These are phyloP conservation scores for Philonicus albiceps DNA, from an alignment of 2,888 invertebrate species.

Conservation along the genomic window DNA sequence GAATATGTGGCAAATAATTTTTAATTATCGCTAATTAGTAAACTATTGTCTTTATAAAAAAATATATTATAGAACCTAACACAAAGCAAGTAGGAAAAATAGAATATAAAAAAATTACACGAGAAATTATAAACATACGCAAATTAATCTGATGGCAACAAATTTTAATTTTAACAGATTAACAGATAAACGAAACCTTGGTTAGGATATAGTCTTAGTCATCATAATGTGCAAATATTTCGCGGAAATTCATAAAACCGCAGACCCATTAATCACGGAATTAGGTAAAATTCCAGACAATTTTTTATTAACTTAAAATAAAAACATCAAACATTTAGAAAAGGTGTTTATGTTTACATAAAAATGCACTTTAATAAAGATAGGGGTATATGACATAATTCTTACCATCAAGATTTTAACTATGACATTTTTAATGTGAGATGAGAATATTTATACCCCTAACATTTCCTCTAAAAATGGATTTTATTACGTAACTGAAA, in stretches of 20 bases:
- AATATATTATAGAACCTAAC: too few species aligned
- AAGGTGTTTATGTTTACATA: neutral
- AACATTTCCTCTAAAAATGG: too few species aligned
- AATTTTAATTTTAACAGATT: too few species aligned
- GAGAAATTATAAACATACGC: too few species aligned
- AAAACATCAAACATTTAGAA: neutral
- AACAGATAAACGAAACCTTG: neutral
- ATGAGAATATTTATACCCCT: neutral
- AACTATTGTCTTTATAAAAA: too few species aligned
- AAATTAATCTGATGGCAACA: too few species aligned
- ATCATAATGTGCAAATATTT: neutral
- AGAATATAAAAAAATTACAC: too few species aligned
- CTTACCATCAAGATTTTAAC: neutral
- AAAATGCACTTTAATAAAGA: neutral
- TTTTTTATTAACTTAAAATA: neutral
- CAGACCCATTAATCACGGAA: slow-evolving; percentile 32
- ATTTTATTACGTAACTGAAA: neutral
- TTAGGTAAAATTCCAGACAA: slow-evolving; percentile 23
- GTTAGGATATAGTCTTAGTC: neutral
- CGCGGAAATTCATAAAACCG: neutral
- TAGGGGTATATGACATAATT: neutral
- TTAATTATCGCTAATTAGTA: too few species aligned
- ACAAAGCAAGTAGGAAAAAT: too few species aligned
- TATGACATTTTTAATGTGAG: neutral
- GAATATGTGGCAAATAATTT: neutral